Evolutionary conservation across 1,140 invertebrate genomes (phyloP).

Genomic region (Hyles euphorbiae): DNA sequence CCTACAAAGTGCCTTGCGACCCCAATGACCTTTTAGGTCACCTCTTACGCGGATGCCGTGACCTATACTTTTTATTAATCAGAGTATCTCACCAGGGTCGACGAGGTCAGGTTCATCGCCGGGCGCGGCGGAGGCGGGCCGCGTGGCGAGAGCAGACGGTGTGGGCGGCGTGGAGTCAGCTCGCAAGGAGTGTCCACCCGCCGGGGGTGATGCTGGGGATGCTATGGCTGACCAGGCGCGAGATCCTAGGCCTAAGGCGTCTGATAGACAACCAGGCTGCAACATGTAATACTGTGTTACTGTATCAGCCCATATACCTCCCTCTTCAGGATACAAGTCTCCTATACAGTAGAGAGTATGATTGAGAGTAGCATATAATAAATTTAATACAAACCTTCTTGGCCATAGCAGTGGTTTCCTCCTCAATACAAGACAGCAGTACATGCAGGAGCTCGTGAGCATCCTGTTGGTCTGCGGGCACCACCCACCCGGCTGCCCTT

Average conservation of each 20-base stretch:
- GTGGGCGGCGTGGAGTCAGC: constrained; percentile 39
- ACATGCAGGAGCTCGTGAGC: constrained; percentile 94
- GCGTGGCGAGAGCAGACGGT: constrained; percentile 21
- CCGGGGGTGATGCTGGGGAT: constrained; percentile 46
- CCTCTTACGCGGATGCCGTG: too few relatives aligned
- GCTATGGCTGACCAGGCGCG: constrained; percentile 61
- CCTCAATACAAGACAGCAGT: constrained; percentile 89
- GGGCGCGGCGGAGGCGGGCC: constrained; percentile 53
- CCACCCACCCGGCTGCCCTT: constrained; percentile 86
- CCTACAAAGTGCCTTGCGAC: too few relatives aligned
- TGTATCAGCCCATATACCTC: too few relatives aligned
- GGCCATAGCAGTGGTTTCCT: constrained; percentile 80
- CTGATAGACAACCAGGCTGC: constrained; percentile 82
- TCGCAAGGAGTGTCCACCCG: constrained; percentile 33
- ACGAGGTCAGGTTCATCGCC: constrained; percentile 48
- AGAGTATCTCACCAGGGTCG: constrained; percentile 32
- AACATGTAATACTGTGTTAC: too few relatives aligned
- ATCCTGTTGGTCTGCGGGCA: constrained; percentile 93
- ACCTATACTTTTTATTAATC: too few relatives aligned
- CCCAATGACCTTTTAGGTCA: too few relatives aligned
- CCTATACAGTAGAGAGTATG: too few relatives aligned
- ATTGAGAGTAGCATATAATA: too few relatives aligned
- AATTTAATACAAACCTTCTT: constrained; percentile 68
- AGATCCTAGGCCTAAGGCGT: constrained; percentile 76
- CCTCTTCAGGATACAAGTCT: too few relatives aligned